Conservation (phyloP, 2,797 vertebrate genomes). For the Crypturellus tataupa region DNA sequence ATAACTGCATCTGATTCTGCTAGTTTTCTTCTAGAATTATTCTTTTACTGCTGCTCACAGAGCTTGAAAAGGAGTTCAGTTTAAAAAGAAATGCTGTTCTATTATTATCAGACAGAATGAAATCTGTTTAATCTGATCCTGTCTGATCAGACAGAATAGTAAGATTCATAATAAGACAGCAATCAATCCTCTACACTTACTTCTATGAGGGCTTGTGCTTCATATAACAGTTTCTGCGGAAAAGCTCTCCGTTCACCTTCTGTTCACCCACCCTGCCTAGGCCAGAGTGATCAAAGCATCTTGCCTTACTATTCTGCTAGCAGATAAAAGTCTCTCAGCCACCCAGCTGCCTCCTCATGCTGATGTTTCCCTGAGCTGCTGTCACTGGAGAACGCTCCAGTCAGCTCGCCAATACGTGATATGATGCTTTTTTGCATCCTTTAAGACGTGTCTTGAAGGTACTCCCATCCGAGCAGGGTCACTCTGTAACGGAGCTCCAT, state of each 20-base stretch:
- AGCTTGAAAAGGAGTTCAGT: neutral
- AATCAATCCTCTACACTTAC: neutral
- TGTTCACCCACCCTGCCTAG: neutral
- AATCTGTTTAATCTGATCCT: neutral
- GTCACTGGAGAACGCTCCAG: neutral
- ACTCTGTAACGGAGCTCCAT: neutral
- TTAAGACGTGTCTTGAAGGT: neutral
- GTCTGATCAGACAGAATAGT: constrained; percentile 8
- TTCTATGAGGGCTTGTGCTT: neutral
- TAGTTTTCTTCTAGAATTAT: neutral
- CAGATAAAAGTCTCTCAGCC: neutral
- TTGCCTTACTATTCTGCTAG: neutral
- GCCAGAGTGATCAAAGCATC: neutral
- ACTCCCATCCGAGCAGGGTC: rapidly evolving
- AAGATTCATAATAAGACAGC: neutral
- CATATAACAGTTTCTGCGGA: neutral
- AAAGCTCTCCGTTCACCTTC: neutral
- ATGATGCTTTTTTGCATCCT: no score
- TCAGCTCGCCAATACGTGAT: no score
- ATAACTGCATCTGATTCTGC: neutral
- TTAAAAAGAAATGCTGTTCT: neutral
- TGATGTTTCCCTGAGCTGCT: neutral
- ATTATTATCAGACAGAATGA: neutral
- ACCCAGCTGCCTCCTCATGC: neutral
- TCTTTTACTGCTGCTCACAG: neutral